phyloP scores from a whole-genome alignment of 2,113 vertebrate genomes.

The Heterotis niloticus region DNA sequence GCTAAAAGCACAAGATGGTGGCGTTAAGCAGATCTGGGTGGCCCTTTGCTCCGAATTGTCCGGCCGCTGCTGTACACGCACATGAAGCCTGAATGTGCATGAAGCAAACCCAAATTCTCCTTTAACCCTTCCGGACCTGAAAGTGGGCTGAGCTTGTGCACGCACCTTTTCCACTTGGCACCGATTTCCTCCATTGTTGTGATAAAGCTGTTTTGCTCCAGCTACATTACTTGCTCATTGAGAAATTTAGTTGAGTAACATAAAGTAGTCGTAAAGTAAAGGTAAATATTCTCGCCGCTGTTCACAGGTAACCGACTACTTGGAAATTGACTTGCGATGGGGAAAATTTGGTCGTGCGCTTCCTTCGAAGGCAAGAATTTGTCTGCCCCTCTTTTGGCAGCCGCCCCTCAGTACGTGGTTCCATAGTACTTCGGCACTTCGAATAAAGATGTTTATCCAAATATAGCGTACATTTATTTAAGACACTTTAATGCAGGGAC shows the following conservation, averaged over 20 bases:
- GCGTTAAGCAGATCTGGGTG: background rate
- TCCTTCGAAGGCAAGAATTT: background rate
- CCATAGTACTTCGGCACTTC: background rate
- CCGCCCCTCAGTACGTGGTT: background rate
- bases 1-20: conserved; percentile 18
- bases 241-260: background rate
- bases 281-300: background rate
- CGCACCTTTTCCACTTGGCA: background rate
- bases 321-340: background rate
- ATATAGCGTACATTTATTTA: conserved; percentile 7
- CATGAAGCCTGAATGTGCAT: background rate
- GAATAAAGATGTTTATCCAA: background rate
- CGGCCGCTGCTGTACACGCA: background rate
- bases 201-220: conserved; percentile 2
- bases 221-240: background rate
- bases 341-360: background rate
- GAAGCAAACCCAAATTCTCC: background rate
- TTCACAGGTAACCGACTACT: background rate
- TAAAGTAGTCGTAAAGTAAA: background rate
- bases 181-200: background rate
- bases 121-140: background rate
- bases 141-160: background rate
- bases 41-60: background rate
- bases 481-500: background rate
- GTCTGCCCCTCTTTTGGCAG: background rate